Conservation (phyloP, 2,113 vertebrate species). For the Coryphaenoides rupestris region DNA sequence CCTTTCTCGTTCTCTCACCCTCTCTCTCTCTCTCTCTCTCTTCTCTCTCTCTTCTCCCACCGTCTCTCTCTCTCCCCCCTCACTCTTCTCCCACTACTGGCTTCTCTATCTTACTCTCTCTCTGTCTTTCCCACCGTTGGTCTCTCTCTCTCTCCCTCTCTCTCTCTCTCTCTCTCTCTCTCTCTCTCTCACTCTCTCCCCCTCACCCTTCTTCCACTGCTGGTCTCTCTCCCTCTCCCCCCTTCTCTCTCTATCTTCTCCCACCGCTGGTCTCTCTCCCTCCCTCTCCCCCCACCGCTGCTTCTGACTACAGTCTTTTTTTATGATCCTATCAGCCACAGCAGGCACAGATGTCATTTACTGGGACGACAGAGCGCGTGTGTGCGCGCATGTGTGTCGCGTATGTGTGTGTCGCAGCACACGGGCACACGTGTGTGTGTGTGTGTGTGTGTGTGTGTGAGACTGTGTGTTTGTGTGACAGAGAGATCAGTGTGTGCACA, state of each 20-base stretch:
- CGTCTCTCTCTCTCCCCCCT: no score
- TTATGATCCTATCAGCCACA: slow-evolving; percentile 63
- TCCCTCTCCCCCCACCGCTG: slow-evolving; percentile 46
- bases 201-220: slow-evolving; percentile 1
- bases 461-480: slow-evolving; percentile 13
- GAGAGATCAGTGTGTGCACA: not conserved
- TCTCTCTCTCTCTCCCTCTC: not conserved
- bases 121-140: no score
- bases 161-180: slow-evolving; percentile 6
- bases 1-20: no score
- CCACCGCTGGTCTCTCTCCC: slow-evolving; percentile 22
- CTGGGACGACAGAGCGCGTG: slow-evolving; percentile 38
- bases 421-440: slow-evolving; percentile 15
- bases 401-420: slow-evolving; percentile 26
- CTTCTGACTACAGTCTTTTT: slow-evolving; percentile 52
- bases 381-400: slow-evolving; percentile 17
- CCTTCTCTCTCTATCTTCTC: slow-evolving; percentile 5
- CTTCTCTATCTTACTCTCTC: no score
- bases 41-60: slow-evolving; percentile 10
- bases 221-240: slow-evolving; percentile 37
- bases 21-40: not conserved
- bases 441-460: slow-evolving; percentile 22
- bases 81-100: slow-evolving; percentile 11
- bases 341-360: slow-evolving; percentile 61
- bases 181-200: no score